phyloP scores from a whole-genome alignment of 2,797 vertebrate species.

The Discoglossus pictus region DNA sequence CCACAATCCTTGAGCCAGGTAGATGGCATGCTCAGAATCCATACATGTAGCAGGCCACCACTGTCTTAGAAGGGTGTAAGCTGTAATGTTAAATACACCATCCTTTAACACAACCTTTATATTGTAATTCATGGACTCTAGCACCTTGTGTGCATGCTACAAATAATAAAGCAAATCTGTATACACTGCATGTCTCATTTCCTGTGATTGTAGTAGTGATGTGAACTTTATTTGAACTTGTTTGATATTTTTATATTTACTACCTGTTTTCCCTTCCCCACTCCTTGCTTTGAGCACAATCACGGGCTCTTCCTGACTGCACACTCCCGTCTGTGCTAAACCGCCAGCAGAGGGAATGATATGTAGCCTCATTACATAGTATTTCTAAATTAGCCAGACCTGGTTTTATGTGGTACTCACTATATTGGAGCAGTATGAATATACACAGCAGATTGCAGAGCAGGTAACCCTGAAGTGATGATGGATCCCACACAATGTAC shows the following conservation, averaged over 20 bases:
- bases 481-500: background rate
- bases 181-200: constrained; percentile 2
- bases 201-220: background rate
- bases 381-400: constrained; percentile 2
- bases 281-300: background rate
- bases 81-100: no score
- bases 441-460: constrained; percentile 2
- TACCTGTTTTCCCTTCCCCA: background rate
- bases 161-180: background rate
- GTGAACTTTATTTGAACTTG: constrained; percentile 18
- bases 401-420: constrained; percentile 3
- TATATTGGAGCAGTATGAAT: background rate
- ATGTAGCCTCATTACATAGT: constrained; percentile 1
- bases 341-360: constrained; percentile 15
- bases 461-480: constrained; percentile 6
- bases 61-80: no score
- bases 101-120: no score
- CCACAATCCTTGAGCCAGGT: no score
- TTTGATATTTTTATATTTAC: background rate
- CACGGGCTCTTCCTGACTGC: background rate
- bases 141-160: no score
- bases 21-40: no score
- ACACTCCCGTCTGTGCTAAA: background rate
- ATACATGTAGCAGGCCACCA: no score
- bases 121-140: no score